Base-by-base conservation (phyloP, 1,140 invertebrate species). In the Copidosoma floridanum region DNA sequence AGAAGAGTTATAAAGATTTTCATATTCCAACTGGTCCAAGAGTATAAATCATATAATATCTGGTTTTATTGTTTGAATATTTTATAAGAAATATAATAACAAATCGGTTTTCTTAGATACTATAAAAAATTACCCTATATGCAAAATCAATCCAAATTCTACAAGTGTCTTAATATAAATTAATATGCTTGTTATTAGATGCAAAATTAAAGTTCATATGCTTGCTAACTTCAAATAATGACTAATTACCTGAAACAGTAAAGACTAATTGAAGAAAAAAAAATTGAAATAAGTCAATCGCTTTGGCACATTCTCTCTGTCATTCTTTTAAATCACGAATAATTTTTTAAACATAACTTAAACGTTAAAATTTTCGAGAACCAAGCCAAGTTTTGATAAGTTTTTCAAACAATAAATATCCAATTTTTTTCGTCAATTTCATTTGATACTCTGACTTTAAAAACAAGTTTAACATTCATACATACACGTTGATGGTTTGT, bases 281-380 rank as follows among this genome's bases (percentile, higher is more conserved):
- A 35, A 51, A 59, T 59, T 59, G 38, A 46, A 35, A 60, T 60
- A 16, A 37, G 24, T 32, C 50, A 60, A 41, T 60, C 50, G 26
- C 57, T 60, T 60, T 60, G 57, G 57, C 57, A 60, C 57, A 60
- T 24, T 51, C 57, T 51, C 43, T 41, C 50, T 47, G n/a, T n/a
- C n/a, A n/a, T n/a, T n/a, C n/a, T n/a, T n/a, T n/a, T 12, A 51
- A 46, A 48, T 58, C 7, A 51, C 51, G 26, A 57, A 47, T 48
- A 48, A 23, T 57, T 40, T 40, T 43, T 16, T 11, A 54, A 48
- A 38, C 18, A 38, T 16, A 59, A 50, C 37, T 53, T 46, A 46
- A 53, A 53, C 12, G 46, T 46, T 38, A 37, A 46, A 52, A 53
- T 46, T 53, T 51, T 46, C 20, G 23, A 53, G 27, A 60, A 47